Conservation (phyloP, 2,888 invertebrate genomes). For the Mythimna ferrago region DNA sequence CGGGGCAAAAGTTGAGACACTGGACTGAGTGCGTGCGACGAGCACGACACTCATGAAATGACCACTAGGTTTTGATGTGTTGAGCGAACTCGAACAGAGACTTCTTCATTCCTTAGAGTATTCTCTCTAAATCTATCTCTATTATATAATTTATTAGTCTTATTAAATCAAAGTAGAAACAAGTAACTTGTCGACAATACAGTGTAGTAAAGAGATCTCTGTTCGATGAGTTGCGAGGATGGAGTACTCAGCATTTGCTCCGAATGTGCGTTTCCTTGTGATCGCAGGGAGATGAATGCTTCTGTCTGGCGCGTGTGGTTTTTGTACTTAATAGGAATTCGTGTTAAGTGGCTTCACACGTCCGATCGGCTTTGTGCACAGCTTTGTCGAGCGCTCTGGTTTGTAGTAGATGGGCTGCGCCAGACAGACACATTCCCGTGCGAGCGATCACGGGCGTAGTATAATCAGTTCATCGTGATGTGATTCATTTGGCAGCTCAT, state of each 20-base stretch:
- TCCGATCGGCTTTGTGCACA: conserved; percentile 69
- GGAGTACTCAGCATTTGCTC: conserved; percentile 53
- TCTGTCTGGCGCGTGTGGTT: conserved; percentile 55
- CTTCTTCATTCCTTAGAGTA: conserved; percentile 38
- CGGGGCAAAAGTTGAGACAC: conserved; percentile 64
- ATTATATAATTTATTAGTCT: conserved; percentile 57
- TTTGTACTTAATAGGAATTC: conserved; percentile 68
- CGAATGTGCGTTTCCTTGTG: conserved; percentile 46
- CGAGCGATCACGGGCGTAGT: conserved; percentile 29
- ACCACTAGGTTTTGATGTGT: conserved; percentile 66
- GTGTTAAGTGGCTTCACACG: conserved; percentile 68
- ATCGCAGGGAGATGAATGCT: conserved; percentile 39
- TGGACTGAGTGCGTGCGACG: conserved; percentile 25
- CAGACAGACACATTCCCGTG: conserved; percentile 49
- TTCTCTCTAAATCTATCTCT: conserved; percentile 52
- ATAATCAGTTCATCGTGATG: conserved; percentile 53
- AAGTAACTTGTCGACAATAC: conserved; percentile 59
- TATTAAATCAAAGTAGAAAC: conserved; percentile 55
- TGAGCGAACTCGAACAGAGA: conserved; percentile 29
- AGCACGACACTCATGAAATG: conserved; percentile 40
- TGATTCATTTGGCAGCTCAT: conserved; percentile 59
- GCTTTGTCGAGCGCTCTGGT: conserved; percentile 58
- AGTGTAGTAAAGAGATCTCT: conserved; percentile 47
- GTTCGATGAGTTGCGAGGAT: conserved; percentile 18
- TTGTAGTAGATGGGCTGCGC: conserved; percentile 50